Evolutionary conservation across 2,797 vertebrate species (phyloP), one percentile per base, ranked within the genome.

Genomic region (Acestrorhynchus altus): DNA sequence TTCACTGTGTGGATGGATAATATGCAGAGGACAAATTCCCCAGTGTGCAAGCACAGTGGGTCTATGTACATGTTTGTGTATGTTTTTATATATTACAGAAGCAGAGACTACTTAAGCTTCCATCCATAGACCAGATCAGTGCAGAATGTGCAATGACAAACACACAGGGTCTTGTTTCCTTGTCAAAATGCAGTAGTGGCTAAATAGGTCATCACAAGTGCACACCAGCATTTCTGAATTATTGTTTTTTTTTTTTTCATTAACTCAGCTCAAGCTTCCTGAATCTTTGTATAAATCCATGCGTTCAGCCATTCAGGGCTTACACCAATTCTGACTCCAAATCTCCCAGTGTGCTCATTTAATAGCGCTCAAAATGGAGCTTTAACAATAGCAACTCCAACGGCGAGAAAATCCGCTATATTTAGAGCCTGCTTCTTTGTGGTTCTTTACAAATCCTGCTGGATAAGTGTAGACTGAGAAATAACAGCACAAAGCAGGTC

Each of bases 281-380:
- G 78, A 65, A 77, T 67, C 56, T 52, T 69, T 84, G 69, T 68
- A 59, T 83, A 83, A 89, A 86, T 83, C 83, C 78, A 70, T 57
- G 57, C 71, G 76, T 81, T 84, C 66, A 82, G 68, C 82, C 79
- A 83, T 83, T 85, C 70, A 77, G 72, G 51, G 81, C 78, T 86
- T 85, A 88, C 78, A 83, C 70, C 73, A 56, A 83, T 78, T 83
- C 71, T 65, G 51, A 67, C 52, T 78, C 60, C 71, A 85, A 86
- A 88, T 84, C 84, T 87, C 84, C 79, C 69, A 39, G 39, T 70
- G 12, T 78, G 67, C 59, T 86, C 56, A 63, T 77, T 79, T 76
- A 79, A 80, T 85, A 83, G 81, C 84, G 74, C 65, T 66, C 73
- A 83, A 80, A 86, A 86, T 78, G 31, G 77, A 85, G 77, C 76